These are phyloP conservation scores for Proctacanthus coquilletti DNA, from an alignment of 1,140 invertebrate genomes.

Conservation along the genomic window DNA sequence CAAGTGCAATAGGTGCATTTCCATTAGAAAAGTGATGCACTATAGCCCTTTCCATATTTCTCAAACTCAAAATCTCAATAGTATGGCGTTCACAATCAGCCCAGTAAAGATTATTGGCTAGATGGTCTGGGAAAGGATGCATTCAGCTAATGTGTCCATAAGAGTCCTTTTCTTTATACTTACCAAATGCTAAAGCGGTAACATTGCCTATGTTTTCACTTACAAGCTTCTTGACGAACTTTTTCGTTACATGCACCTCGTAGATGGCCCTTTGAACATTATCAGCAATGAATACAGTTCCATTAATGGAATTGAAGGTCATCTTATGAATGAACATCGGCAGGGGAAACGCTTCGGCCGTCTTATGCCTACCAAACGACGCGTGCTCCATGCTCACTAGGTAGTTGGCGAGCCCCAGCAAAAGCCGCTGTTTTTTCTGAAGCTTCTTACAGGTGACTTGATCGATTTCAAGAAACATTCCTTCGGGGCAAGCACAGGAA, in stretches of 20 bases:
- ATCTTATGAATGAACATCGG: constrained; percentile 29
- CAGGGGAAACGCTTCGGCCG: constrained; percentile 20
- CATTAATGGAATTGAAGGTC: constrained; percentile 29
- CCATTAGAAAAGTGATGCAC: constrained; percentile 36
- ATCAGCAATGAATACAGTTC: constrained; percentile 38
- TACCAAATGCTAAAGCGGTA: constrained; percentile 45
- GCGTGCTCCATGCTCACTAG: constrained; percentile 33
- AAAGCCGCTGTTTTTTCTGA: constrained; percentile 28
- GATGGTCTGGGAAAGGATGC: constrained; percentile 34
- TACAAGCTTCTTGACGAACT: constrained; percentile 25
- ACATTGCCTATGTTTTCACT: constrained; percentile 35
- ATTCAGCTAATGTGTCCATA: neutral
- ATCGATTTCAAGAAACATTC: constrained; percentile 39
- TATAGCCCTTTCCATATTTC: constrained; percentile 35
- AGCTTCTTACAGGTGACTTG: constrained; percentile 35
- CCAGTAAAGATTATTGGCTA: constrained; percentile 50
- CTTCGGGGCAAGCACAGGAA: constrained; percentile 63
- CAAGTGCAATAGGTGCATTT: constrained; percentile 42
- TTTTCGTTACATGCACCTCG: constrained; percentile 28
- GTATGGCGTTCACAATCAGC: constrained; percentile 37
- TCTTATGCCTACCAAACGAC: constrained; percentile 31
- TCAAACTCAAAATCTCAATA: constrained; percentile 41
- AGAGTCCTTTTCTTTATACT: constrained; percentile 13
- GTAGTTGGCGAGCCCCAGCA: constrained; percentile 24
- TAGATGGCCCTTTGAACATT: constrained; percentile 30